Evolutionary conservation across 2,113 vertebrate species (phyloP).

Genomic region (Myanophis thanlyinensis): DNA sequence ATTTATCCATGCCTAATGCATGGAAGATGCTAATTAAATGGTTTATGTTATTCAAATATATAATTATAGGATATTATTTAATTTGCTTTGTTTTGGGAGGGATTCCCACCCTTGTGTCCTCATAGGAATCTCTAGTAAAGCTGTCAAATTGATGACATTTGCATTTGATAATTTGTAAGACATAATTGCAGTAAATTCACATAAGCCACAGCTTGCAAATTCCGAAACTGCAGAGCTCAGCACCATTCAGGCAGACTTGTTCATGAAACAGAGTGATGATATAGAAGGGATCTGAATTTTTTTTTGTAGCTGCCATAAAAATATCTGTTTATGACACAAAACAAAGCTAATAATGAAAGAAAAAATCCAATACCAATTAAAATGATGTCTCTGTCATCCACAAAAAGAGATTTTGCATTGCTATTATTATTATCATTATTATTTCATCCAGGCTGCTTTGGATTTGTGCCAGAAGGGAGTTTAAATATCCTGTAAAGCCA

Average conservation of each 20-base stretch:
- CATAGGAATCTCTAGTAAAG: conserved; percentile 38
- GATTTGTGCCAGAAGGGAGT: conserved; percentile 63
- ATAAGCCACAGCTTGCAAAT: conserved; percentile 71
- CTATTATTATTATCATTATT: background rate
- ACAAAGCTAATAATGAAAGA: conserved; percentile 71
- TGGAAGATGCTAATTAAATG: conserved; percentile 34
- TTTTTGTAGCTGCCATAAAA: conserved; percentile 67
- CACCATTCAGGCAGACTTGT: conserved; percentile 52
- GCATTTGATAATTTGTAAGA: conserved; percentile 56
- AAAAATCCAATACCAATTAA: conserved; percentile 69
- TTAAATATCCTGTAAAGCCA: conserved; percentile 45
- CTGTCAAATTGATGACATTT: conserved; percentile 39
- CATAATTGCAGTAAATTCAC: conserved; percentile 65
- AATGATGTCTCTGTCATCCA: conserved; percentile 39
- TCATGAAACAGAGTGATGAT: conserved; percentile 60
- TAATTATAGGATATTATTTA: conserved; percentile 33
- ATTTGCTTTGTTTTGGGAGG: conserved; percentile 31
- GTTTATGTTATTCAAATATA: conserved; percentile 36
- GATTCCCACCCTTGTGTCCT: conserved; percentile 5
- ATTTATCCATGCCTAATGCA: background rate
- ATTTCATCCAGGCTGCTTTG: conserved; percentile 65
- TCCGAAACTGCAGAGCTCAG: conserved; percentile 67
- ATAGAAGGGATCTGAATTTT: conserved; percentile 62
- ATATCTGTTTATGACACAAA: conserved; percentile 65
- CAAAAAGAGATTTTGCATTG: background rate